Evolutionary conservation across 2,113 vertebrate genomes (phyloP).

Genomic region (Protobothrops mucrosquamatus): DNA sequence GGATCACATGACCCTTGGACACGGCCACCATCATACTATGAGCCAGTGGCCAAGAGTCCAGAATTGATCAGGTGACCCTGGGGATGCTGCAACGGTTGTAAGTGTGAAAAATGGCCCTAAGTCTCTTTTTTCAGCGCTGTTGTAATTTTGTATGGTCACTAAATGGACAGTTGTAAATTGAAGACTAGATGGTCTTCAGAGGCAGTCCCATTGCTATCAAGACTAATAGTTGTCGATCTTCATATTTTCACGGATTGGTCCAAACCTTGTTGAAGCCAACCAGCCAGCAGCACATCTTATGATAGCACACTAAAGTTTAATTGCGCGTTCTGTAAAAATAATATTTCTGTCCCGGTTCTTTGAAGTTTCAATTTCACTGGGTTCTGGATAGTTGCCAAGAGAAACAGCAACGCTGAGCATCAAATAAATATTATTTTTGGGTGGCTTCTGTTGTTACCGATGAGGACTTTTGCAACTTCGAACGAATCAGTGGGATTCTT

Average conservation of each 20-base stretch:
- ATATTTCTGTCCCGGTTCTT: neutral
- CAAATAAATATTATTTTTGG: neutral
- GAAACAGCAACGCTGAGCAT: neutral
- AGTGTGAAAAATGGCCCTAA: neutral
- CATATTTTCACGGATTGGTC: neutral
- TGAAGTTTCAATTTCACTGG: neutral
- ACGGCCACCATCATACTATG: neutral
- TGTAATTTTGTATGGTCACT: neutral
- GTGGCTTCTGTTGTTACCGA: neutral
- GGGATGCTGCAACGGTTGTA: neutral
- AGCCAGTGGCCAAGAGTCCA: too few species aligned
- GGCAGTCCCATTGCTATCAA: neutral
- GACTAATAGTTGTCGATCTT: neutral
- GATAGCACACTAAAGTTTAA: neutral
- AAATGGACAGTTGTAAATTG: neutral
- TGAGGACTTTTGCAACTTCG: neutral
- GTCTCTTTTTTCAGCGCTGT: neutral
- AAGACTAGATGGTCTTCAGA: neutral
- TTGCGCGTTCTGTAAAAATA: neutral
- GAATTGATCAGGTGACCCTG: neutral
- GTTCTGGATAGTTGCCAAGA: neutral
- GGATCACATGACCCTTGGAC: too few species aligned
- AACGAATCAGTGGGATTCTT: neutral
- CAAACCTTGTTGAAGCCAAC: neutral
- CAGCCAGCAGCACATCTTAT: neutral